Evolutionary conservation across 2,797 vertebrate genomes (phyloP).

Genomic region (Hybognathus amarus): DNA sequence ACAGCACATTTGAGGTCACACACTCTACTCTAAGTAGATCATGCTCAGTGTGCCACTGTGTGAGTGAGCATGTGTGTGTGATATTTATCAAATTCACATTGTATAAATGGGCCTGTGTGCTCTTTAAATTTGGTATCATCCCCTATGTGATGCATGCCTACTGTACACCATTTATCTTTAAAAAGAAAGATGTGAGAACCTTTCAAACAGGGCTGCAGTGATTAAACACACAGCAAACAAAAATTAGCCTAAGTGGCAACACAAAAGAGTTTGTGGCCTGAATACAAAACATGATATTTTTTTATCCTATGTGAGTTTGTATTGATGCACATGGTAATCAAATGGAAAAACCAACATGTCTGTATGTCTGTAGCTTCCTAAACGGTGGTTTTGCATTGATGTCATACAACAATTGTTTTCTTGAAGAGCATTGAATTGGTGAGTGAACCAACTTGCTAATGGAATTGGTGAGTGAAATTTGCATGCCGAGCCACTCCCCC

Average conservation of each 20-base stretch:
- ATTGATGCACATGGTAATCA: background rate
- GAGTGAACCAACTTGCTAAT: background rate
- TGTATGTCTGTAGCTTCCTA: background rate
- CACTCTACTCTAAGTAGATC: slow-evolving; percentile 44
- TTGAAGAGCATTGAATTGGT: background rate
- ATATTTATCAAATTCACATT: slow-evolving; percentile 33
- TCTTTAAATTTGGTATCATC: slow-evolving; percentile 27
- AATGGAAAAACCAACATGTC: background rate
- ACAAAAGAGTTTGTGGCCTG: slow-evolving; percentile 48
- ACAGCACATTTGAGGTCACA: slow-evolving; percentile 52
- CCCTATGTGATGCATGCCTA: slow-evolving; percentile 15
- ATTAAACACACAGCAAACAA: slow-evolving; percentile 26
- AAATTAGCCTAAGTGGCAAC: slow-evolving; percentile 29
- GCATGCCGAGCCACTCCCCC: background rate
- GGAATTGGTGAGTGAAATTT: background rate
- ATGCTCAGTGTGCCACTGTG: background rate
- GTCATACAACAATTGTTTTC: background rate
- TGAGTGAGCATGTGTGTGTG: background rate
- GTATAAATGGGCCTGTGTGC: slow-evolving; percentile 27
- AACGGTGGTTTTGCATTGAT: too few relatives aligned
- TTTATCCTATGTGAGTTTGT: slow-evolving; percentile 16
- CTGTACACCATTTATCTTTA: slow-evolving; percentile 29
- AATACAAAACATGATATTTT: slow-evolving; percentile 48
- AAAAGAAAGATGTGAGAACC: slow-evolving; percentile 19
- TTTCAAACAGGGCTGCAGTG: background rate